Base-by-base conservation (phyloP, 2,113 vertebrate genomes). In the Danionella cerebrum region DNA sequence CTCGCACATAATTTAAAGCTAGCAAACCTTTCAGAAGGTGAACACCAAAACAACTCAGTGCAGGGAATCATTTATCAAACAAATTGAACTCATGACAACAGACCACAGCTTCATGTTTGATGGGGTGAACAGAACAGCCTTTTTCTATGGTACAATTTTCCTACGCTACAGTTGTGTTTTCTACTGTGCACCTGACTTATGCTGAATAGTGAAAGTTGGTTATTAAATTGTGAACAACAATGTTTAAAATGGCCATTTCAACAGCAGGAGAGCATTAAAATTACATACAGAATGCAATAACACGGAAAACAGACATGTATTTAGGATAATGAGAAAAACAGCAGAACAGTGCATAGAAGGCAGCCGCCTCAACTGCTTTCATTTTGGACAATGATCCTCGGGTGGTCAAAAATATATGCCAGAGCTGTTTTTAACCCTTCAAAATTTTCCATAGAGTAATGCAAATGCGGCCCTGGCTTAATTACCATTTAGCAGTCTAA, bases 401-500 rank as follows among this genome's bases (percentile, higher is more conserved):
- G 47, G 44, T 50, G 44, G 44, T 35, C 41, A 54, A 29, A 29
- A 52, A 67, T 42, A 31, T 18, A 18, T 16, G 27, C n/a, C 57
- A 31, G 18, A 42, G 29, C 33, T 64, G 11, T 54, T 68, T 68
- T 57, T 64, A 31, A 57, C 10, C 16, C 9, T 22, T 45, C 41
- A 18, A 10, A 7, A 65, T 47, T 39, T 13, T 66, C 47, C 25
- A n/a, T 19, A 51, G 18, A 36, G n/a, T 27, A 19, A 67, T 68
- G n/a, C 69, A 81, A 84, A 82, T 80, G 71, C 75, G 67, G 77
- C 73, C 70, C 59, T 52, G 76, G 74, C 3, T 60, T 71, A 65
- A 80, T 73, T 70, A 80, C 70, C 55, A 64, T 77, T 79, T 76
- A 69, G 22, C 58, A 70, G 77, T 84, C 79, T 65, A 51, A 80